Conservation (phyloP, 2,113 vertebrate genomes). For the Pteronura brasiliensis region DNA sequence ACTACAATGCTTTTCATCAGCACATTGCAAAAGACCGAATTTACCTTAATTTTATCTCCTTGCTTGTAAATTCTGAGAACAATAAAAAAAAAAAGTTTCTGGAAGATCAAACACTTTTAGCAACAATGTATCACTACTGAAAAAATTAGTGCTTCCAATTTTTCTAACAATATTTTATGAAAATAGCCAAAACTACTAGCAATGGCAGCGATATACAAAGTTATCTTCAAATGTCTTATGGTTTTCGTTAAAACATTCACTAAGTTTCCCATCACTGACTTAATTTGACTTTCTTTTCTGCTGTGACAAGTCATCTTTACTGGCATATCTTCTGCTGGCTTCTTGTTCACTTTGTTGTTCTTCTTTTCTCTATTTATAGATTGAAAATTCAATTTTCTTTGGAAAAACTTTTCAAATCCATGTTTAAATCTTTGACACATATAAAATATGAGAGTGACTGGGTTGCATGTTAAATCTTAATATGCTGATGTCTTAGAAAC, state of each 20-base stretch:
- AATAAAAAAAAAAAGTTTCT: neutral
- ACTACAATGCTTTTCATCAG: neutral
- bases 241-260: neutral
- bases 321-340: neutral
- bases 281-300: neutral
- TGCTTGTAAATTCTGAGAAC: neutral
- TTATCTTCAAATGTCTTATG: neutral
- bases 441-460: neutral
- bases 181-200: neutral
- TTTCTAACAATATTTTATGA: neutral
- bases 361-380: neutral
- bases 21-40: neutral
- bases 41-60: slow-evolving; percentile 9
- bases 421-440: neutral
- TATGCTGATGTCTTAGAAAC: neutral
- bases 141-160: neutral
- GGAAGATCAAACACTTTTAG: neutral
- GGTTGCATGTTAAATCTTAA: neutral
- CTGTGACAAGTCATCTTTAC: neutral
- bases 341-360: neutral
- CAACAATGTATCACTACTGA: neutral
- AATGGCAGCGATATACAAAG: neutral
- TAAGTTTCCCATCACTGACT: neutral
- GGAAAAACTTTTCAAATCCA: neutral
- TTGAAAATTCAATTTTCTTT: neutral